Percentiles rank a stretch among this genome's conserved stretches.
These are phyloP conservation scores for Laticauda laticaudata DNA, from an alignment of 2,113 vertebrate species.

Conservation along the genomic window DNA sequence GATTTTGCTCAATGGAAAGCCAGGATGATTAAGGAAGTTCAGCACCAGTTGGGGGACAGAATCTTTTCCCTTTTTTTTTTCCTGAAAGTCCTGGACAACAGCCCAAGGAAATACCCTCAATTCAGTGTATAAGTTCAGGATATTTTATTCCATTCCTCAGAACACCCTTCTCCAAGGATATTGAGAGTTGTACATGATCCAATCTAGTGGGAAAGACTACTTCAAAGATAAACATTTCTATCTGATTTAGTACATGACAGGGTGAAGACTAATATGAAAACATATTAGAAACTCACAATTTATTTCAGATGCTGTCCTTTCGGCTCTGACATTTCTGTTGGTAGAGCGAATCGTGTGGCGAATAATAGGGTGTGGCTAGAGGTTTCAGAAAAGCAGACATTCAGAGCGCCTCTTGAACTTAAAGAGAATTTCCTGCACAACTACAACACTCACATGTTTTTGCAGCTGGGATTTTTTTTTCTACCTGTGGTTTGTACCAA, in stretches of 20 bases:
- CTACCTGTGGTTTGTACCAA: not conserved
- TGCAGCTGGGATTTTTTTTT: not conserved
- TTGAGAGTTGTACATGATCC: not conserved
- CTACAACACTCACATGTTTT: not conserved
- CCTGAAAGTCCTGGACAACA: not conserved
- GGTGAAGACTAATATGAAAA: not conserved
- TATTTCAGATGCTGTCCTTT: conserved; percentile 91
- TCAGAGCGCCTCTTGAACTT: not conserved
- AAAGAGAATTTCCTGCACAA: not conserved
- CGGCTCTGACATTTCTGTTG: conserved; percentile 84
- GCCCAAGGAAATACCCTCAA: not conserved
- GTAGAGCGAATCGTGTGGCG: conserved; percentile 94
- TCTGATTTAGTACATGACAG: not conserved
- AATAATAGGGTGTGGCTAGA: conserved; percentile 82
- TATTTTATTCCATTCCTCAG: not conserved
- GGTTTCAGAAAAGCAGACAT: not conserved
- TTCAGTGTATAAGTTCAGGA: not conserved
- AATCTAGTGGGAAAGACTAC: not conserved
- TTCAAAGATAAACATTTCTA: not conserved
- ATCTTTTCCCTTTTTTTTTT: too few relatives aligned
- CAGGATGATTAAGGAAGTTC: not conserved
- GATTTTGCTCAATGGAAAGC: not conserved
- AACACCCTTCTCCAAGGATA: not conserved
- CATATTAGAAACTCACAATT: conserved; percentile 81
- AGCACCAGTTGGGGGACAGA: too few relatives aligned